Evolutionary conservation across 1,140 invertebrate genomes (phyloP).

Genomic region (Leptoteleia sp.): DNA sequence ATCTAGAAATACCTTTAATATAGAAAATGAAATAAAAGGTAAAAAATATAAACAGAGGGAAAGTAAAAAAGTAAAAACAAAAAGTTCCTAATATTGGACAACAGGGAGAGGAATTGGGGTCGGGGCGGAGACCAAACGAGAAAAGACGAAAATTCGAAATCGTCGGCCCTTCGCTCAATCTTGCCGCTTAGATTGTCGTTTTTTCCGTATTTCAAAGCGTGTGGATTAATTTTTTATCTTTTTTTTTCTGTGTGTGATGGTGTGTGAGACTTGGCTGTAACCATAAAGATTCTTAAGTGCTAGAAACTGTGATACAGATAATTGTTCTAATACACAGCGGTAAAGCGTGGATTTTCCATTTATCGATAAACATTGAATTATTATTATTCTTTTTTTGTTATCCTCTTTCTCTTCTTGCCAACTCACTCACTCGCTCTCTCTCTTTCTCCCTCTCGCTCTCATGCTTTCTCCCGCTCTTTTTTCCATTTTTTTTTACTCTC

Average conservation of each 20-base stretch:
- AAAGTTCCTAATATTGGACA: background rate
- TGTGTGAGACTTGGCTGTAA: constrained; percentile 39
- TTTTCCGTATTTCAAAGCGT: constrained; percentile 24
- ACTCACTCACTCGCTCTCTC: constrained; percentile 2
- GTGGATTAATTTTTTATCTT: too few relatives aligned
- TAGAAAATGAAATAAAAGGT: constrained; percentile 7
- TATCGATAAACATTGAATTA: constrained; percentile 70
- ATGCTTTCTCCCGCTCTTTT: constrained; percentile 19
- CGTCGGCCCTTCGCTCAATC: constrained; percentile 31
- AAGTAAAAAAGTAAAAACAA: too few relatives aligned
- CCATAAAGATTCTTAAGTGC: constrained; percentile 70
- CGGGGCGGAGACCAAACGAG: constrained; percentile 54
- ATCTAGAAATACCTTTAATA: constrained; percentile 36
- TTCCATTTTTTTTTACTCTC: too few relatives aligned
- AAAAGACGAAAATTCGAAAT: constrained; percentile 57
- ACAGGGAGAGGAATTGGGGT: background rate
- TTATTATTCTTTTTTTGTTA: constrained; percentile 15
- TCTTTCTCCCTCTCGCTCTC: constrained; percentile 6
- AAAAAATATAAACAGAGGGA: too few relatives aligned
- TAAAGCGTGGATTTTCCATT: constrained; percentile 73
- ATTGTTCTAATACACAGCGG: constrained; percentile 74
- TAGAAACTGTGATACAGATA: constrained; percentile 74
- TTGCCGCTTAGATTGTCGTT: background rate
- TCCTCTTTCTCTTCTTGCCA: constrained; percentile 4
- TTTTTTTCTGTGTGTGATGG: constrained; percentile 36